These are phyloP conservation scores for Epinotia demarniana DNA, from an alignment of 2,888 invertebrate genomes.

Conservation along the genomic window DNA sequence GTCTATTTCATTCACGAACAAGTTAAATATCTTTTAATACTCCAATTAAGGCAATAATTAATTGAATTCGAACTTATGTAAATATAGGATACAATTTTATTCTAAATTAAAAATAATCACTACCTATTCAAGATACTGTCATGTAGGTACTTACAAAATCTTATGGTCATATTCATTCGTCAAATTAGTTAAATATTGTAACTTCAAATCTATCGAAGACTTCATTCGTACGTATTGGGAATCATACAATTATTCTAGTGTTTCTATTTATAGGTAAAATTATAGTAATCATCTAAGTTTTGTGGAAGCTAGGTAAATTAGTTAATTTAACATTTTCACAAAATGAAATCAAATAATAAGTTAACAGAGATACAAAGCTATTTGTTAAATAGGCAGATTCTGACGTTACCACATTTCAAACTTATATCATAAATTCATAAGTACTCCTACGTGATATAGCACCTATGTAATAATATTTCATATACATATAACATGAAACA, in stretches of 20 bases:
- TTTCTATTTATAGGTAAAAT: not conserved
- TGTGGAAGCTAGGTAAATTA: not conserved
- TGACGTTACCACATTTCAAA: constrained; percentile 27
- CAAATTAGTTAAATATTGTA: constrained; percentile 4
- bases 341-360: constrained; percentile 1
- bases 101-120: constrained; percentile 9
- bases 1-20: constrained; percentile 32
- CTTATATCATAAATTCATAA: constrained; percentile 23
- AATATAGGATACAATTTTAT: constrained; percentile 13
- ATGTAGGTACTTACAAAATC: constrained; percentile 49
- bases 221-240: not conserved
- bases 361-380: constrained; percentile 16
- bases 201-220: constrained; percentile 2
- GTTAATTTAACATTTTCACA: not conserved
- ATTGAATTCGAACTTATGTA: constrained; percentile 27
- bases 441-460: constrained; percentile 41
- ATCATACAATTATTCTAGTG: not conserved
- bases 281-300: not conserved
- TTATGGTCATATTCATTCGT: constrained; percentile 28
- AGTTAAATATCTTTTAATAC: constrained; percentile 28
- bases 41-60: constrained; percentile 6
- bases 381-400: constrained; percentile 1
- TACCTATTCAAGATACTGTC: constrained; percentile 49
- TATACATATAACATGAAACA: constrained; percentile 30
- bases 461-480: constrained; percentile 39